These are phyloP conservation scores for Prietella phreatophila DNA, from an alignment of 2,113 vertebrate species.

Conservation along the genomic window DNA sequence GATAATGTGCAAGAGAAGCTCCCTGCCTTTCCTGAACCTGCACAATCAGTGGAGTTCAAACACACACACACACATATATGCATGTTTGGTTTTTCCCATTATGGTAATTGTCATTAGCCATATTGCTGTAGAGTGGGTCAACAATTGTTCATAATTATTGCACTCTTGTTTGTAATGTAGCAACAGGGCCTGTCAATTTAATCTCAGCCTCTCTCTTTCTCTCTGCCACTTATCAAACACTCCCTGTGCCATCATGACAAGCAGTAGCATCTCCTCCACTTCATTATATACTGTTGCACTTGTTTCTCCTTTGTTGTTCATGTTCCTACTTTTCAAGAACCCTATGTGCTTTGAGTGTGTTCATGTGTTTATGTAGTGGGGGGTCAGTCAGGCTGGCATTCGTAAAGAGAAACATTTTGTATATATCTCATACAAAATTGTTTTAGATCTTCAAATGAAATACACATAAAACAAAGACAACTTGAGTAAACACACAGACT, in stretches of 20 bases:
- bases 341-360: conserved; percentile 45
- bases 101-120: conserved; percentile 56
- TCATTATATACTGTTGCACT: conserved; percentile 12
- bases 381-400: conserved; percentile 79
- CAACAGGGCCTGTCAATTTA: conserved; percentile 58
- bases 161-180: conserved; percentile 2
- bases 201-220: background rate
- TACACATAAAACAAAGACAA: too few relatives aligned
- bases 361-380: conserved; percentile 67
- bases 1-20: conserved; percentile 17
- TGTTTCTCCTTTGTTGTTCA: conserved; percentile 52
- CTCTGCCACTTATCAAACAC: background rate
- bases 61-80: background rate
- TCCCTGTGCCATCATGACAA: conserved; percentile 16
- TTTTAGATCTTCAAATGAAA: too few relatives aligned
- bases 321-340: conserved; percentile 63
- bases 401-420: conserved; percentile 65
- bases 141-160: conserved; percentile 58
- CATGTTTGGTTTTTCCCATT: conserved; percentile 49
- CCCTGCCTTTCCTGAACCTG: conserved; percentile 5
- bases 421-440: too few relatives aligned
- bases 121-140: conserved; percentile 11
- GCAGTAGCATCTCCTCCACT: background rate
- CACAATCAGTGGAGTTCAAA: background rate
- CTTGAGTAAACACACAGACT: too few relatives aligned